Evolutionary conservation across 2,797 vertebrate genomes (phyloP).

Genomic region (Halcyon badia): DNA sequence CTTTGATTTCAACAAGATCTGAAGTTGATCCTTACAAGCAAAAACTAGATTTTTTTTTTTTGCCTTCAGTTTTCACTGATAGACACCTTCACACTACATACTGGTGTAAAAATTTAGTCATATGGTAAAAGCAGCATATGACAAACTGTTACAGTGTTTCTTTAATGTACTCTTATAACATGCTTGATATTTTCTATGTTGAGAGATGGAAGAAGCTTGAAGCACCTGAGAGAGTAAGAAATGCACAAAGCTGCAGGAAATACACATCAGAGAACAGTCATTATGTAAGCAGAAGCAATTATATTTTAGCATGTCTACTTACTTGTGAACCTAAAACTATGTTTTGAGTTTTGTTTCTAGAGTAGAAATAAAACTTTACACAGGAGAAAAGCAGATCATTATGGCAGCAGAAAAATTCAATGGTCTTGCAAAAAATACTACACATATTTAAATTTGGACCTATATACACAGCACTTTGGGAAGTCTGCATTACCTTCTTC

Average conservation of each 20-base stretch:
- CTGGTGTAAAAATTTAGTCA: background rate
- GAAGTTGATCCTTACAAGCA: background rate
- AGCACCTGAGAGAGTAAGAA: constrained; percentile 25
- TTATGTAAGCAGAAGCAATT: constrained; percentile 29
- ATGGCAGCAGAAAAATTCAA: background rate
- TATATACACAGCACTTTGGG: background rate
- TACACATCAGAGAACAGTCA: background rate
- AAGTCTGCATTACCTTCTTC: background rate
- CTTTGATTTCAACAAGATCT: background rate
- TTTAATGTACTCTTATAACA: background rate
- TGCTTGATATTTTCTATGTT: background rate
- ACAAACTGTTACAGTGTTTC: background rate
- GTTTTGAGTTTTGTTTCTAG: background rate
- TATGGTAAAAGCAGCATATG: background rate
- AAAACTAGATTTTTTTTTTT: background rate
- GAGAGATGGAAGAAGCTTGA: background rate
- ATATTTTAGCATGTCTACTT: constrained; percentile 1
- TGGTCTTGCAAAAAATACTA: background rate
- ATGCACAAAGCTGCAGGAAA: background rate
- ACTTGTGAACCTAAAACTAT: background rate
- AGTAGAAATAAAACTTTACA: background rate
- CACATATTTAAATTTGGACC: background rate
- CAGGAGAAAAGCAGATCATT: background rate
- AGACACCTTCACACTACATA: background rate
- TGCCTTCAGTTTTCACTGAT: background rate